Percentiles rank a stretch among this genome's conserved stretches.
Evolutionary conservation across 1,140 invertebrate species (phyloP).

Genomic region (Micrasema minimum): DNA sequence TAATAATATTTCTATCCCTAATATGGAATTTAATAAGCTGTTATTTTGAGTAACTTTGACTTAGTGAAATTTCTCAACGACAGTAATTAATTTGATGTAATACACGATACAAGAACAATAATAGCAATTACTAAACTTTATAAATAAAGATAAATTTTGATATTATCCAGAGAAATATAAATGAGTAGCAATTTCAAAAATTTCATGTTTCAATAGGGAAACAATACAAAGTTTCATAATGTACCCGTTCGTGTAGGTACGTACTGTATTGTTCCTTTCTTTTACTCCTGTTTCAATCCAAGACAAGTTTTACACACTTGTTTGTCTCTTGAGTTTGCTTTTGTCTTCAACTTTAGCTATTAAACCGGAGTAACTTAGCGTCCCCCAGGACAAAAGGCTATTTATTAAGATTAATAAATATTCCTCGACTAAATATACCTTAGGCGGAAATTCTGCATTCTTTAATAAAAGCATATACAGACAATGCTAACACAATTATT

Average conservation of each 20-base stretch:
- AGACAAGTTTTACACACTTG: constrained; percentile 34
- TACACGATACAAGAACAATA: too few relatives aligned
- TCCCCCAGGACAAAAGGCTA: constrained; percentile 33
- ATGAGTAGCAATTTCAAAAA: background rate
- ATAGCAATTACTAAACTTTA: too few relatives aligned
- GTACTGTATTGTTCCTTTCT: constrained; percentile 19
- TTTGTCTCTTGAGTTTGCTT: constrained; percentile 38
- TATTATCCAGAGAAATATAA: background rate
- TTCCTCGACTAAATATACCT: background rate
- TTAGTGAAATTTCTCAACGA: too few relatives aligned
- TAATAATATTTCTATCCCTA: too few relatives aligned
- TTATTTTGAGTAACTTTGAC: background rate
- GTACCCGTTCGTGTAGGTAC: background rate
- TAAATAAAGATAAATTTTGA: background rate
- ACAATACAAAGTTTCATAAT: constrained; percentile 29
- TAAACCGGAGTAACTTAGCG: constrained; percentile 48
- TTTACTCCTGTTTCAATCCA: constrained; percentile 36
- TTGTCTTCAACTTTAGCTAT: constrained; percentile 45
- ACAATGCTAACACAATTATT: background rate
- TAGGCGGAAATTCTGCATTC: background rate
- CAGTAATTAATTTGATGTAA: too few relatives aligned
- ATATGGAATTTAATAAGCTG: too few relatives aligned
- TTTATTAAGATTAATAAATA: constrained; percentile 44
- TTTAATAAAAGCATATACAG: background rate
- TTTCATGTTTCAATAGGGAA: constrained; percentile 4